Percentiles rank a stretch among this genome's conserved stretches.
Evolutionary conservation across 2,113 vertebrate genomes (phyloP).

Genomic region (Poeciliopsis occidentalis): DNA sequence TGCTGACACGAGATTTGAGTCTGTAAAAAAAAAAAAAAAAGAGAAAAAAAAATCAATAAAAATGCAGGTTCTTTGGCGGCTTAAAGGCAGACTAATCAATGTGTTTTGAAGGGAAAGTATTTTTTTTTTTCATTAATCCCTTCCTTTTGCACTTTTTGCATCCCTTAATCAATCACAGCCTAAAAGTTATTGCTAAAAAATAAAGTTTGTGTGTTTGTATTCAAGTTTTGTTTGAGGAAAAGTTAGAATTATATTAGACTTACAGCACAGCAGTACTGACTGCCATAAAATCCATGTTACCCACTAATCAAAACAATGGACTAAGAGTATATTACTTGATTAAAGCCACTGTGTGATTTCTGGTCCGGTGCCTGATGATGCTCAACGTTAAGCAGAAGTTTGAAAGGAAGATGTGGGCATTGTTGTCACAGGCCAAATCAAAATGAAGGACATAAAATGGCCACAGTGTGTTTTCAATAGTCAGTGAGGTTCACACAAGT

Average conservation of each 20-base stretch:
- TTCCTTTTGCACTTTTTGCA: constrained; percentile 16
- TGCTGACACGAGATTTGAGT: constrained; percentile 9
- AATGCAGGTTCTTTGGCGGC: constrained; percentile 26
- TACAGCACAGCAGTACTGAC: constrained; percentile 2
- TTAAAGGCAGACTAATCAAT: constrained; percentile 23
- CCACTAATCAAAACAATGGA: constrained; percentile 31
- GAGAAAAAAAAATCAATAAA: constrained; percentile 12
- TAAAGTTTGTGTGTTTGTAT: constrained; percentile 25
- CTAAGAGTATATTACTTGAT: constrained; percentile 28
- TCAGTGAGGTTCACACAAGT: constrained; percentile 48
- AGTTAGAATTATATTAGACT: background rate
- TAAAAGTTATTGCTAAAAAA: constrained; percentile 7
- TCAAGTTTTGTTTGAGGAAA: background rate
- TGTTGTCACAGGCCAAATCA: constrained; percentile 52
- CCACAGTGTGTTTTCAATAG: constrained; percentile 51
- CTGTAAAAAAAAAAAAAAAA: constrained; percentile 26
- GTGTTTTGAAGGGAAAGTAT: background rate
- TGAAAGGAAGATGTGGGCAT: constrained; percentile 49
- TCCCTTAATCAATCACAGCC: constrained; percentile 20
- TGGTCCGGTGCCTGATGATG: constrained; percentile 45
- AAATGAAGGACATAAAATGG: constrained; percentile 35
- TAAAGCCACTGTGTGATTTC: constrained; percentile 38
- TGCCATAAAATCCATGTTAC: constrained; percentile 14
- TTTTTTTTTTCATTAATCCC: constrained; percentile 13
- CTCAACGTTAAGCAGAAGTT: constrained; percentile 52